Conservation (phyloP, 2,113 vertebrate species). For the Dipodomys merriami region DNA sequence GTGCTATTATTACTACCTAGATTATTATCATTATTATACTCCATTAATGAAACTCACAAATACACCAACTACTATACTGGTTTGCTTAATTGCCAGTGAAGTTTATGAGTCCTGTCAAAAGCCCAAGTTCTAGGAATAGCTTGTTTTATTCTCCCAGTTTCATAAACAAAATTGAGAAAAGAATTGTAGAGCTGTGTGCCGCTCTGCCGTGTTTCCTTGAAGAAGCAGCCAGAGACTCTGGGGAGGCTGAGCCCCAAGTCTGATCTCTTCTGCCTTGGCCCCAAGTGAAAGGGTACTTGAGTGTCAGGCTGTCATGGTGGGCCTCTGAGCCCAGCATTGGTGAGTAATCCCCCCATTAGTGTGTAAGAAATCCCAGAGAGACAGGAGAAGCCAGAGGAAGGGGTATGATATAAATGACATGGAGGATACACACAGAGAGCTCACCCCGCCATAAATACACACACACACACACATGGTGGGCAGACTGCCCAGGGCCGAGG, state of each 20-base stretch:
- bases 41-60: no score
- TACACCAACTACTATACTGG: background rate
- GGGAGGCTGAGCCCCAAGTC: background rate
- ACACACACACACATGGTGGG: accelerated
- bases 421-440: no score
- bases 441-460: no score
- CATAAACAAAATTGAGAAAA: background rate
- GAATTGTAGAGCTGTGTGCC: accelerated
- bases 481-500: accelerated
- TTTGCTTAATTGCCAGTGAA: background rate
- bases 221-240: accelerated
- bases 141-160: background rate
- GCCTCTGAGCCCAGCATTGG: background rate
- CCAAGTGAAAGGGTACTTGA: accelerated
- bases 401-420: background rate
- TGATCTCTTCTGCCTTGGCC: background rate
- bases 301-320: background rate
- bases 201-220: accelerated
- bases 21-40: accelerated
- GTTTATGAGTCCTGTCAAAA: no score
- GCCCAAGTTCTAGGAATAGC: background rate
- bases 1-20: no score
- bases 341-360: background rate
- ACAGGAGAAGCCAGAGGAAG: background rate
- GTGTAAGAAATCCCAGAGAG: accelerated